Percentiles rank a stretch among this genome's conserved stretches.
Evolutionary conservation across 2,888 invertebrate species (phyloP).

Genomic region (Platycheirus albimanus): DNA sequence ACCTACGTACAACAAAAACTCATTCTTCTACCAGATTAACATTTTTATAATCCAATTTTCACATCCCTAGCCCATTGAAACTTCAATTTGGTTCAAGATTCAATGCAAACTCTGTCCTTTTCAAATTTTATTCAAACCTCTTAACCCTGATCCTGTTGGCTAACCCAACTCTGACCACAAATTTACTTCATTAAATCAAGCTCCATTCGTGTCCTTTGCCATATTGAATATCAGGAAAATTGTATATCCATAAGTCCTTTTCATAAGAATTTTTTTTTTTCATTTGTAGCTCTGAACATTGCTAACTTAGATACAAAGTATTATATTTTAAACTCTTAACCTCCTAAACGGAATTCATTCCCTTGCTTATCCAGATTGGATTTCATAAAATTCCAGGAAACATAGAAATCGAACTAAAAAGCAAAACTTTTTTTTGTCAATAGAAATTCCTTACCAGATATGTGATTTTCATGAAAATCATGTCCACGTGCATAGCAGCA

Average conservation of each 20-base stretch:
- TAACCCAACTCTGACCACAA: constrained; percentile 5
- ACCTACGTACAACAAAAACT: too few relatives aligned
- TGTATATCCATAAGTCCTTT: background rate
- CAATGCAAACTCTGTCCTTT: background rate
- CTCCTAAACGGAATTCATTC: background rate
- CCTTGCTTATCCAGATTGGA: background rate
- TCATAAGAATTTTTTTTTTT: background rate
- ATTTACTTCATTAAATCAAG: constrained; percentile 17
- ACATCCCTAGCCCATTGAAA: background rate
- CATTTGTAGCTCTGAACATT: background rate
- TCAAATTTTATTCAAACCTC: background rate
- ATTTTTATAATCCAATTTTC: background rate
- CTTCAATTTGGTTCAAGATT: background rate
- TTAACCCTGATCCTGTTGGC: background rate
- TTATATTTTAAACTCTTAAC: background rate
- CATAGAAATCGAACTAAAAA: background rate
- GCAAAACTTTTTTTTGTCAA: constrained; percentile 3
- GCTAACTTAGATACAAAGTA: too few relatives aligned
- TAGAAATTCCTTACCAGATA: background rate
- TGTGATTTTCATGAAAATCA: background rate
- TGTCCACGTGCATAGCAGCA: background rate
- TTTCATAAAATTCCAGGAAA: constrained; percentile 8
- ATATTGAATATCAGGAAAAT: background rate
- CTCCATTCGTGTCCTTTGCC: background rate
- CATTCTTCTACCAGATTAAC: background rate